A percentile compares a stretch with the other conserved stretches of the same genome.
Conservation (phyloP, 2,797 vertebrate species). For the Oreochromis grahami region DNA sequence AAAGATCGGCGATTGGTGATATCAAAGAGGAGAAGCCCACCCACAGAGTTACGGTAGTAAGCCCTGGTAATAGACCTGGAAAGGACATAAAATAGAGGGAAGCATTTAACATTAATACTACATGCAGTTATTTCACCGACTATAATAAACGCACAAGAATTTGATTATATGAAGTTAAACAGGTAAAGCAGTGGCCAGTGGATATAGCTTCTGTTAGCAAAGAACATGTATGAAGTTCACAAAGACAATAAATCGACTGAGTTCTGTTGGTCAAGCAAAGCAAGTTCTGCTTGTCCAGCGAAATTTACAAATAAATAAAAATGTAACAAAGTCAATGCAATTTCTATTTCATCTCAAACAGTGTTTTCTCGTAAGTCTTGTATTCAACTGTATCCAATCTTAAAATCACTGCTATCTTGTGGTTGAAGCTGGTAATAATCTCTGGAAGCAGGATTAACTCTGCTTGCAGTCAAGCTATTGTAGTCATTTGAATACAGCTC, state of each 20-base stretch:
- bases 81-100: neutral
- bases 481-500: neutral
- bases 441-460: neutral
- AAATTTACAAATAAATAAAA: neutral
- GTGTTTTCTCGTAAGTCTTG: accelerated
- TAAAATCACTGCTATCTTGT: neutral
- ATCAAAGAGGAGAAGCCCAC: slow-evolving; percentile 97
- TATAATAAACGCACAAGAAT: neutral
- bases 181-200: neutral
- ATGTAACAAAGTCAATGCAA: neutral
- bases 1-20: slow-evolving; percentile 98
- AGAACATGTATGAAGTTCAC: neutral
- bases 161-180: neutral
- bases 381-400: neutral
- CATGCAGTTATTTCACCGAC: neutral
- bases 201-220: neutral
- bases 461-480: neutral
- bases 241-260: accelerated
- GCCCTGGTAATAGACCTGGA: slow-evolving; percentile 94
- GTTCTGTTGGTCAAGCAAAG: neutral
- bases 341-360: accelerated
- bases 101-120: neutral
- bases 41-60: slow-evolving; percentile 98
- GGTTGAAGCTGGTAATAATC: neutral
- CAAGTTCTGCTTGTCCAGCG: neutral